Evolutionary conservation across 2,888 invertebrate species (phyloP), one percentile per base, ranked within the genome.

Genomic region (Leptura quadrifasciata): DNA sequence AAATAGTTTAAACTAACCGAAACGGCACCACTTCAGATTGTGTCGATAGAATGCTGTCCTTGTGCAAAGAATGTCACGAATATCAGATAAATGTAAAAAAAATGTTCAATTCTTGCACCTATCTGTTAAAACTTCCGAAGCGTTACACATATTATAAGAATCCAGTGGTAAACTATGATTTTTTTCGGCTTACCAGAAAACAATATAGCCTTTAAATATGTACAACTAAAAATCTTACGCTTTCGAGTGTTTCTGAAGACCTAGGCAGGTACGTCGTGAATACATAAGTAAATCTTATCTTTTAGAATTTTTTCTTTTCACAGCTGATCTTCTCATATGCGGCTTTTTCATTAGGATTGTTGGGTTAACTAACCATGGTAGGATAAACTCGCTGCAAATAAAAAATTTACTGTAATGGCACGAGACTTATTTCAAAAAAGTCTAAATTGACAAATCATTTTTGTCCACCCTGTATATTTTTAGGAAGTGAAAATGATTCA

Each of bases 291-390:
- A 75, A 72, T 74, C 74, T 80, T 82, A 84, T 84, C 83, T 84
- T 74, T 80, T 84, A 15, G 79, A 70, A 65, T 60, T 74, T 82
- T 81, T 81, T 72, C 84, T 77, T 76, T 74, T 81, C n/a, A 61
- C 75, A 55, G 72, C 77, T 39, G 80, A 79, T 70, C 76, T 78
- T 70, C 77, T 81, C 18, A 70, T 68, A 64, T 75, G 78, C 5
- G 77, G 65, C 77, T 79, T 79, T 70, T 77, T 82, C 52, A 75
- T 77, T 35, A 82, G 63, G 31, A 82, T 80, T 68, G 80, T 68
- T 17, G 87, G 86, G 80, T 88, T 87, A 52, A 84, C 84, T 75
- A 89, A 79, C 89, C 89, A 89, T 1, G 89, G 89, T 67, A 89
- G 79, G 72, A 78, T 85, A 81, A 89, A 89, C 79, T 89, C 88